Conservation (phyloP, 35 echinoderm and acorn worm species). For the Eucidaris tribuloides region DNA sequence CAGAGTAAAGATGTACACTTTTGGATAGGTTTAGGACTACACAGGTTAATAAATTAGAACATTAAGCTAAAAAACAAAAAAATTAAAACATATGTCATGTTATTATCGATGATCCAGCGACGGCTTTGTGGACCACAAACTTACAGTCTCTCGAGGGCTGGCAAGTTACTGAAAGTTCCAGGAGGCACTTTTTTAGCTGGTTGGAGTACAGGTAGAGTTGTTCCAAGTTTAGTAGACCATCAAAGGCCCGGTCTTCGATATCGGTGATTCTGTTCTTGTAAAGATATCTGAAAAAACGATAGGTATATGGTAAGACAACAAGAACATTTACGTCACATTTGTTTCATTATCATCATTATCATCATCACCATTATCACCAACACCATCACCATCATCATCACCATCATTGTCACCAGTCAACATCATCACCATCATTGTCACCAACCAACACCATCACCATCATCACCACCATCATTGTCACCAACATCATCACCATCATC, state of each 20-base stretch:
- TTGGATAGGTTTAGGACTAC: too few species aligned
- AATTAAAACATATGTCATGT: too few species aligned
- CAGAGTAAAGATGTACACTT: too few species aligned
- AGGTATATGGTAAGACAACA: neutral
- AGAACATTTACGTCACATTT: neutral
- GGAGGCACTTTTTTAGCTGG: constrained; percentile 70
- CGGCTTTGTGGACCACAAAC: too few species aligned
- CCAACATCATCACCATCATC: too few species aligned
- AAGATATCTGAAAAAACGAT: constrained; percentile 76
- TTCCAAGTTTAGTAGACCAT: constrained; percentile 71
- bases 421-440: too few species aligned
- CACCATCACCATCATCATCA: neutral
- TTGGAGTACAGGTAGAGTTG: constrained; percentile 98
- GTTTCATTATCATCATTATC: neutral
- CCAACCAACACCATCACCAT: too few species aligned
- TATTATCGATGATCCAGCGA: too few species aligned
- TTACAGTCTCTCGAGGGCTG: constrained; percentile 95
- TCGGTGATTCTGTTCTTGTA: constrained; percentile 96
- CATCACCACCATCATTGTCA: too few species aligned
- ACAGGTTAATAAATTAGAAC: neutral
- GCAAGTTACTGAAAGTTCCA: constrained; percentile 90
- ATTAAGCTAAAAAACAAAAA: neutral
- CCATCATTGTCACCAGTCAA: too few species aligned
- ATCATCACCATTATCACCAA: neutral
- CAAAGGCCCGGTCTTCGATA: constrained; percentile 86